Evolutionary conservation across 64 coral and sea anemone genomes (phyloP).

Genomic region (Exaiptasia diaphana): DNA sequence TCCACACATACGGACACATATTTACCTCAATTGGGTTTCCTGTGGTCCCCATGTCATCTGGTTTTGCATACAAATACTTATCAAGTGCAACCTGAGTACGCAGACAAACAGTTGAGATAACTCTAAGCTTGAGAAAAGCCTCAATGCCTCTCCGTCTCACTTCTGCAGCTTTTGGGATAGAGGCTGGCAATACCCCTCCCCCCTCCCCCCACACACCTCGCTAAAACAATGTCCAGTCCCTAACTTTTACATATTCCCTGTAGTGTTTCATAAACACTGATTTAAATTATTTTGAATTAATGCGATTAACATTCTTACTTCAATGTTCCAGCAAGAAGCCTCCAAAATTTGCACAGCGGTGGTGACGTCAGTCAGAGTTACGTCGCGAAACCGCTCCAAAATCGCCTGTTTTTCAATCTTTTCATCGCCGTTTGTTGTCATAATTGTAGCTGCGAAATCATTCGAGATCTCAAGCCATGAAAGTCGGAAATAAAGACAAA

Average conservation of each 20-base stretch:
- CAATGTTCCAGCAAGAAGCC: conserved; percentile 4
- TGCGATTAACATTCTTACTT: conserved; percentile 7
- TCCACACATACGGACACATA: no score
- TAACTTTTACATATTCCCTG: background rate
- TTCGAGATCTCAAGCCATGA: no score
- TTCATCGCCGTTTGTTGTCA: background rate
- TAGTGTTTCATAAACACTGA: background rate
- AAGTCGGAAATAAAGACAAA: no score
- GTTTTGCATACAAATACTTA: no score
- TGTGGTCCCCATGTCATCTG: no score
- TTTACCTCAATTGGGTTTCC: no score
- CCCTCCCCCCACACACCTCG: background rate
- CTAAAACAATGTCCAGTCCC: no score
- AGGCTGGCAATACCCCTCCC: background rate
- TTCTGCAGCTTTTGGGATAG: background rate
- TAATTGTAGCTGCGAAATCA: background rate
- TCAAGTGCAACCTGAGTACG: no score
- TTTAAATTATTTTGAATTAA: background rate
- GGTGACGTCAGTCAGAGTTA: conserved; percentile 30
- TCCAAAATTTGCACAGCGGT: conserved; percentile 19
- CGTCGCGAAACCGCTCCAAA: conserved; percentile 15
- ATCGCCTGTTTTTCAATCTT: background rate
- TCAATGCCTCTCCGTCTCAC: background rate
- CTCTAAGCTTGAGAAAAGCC: no score
- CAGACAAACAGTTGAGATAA: no score